Evolutionary conservation across 2,888 invertebrate species (phyloP).

Genomic region (Augiades crinisus): DNA sequence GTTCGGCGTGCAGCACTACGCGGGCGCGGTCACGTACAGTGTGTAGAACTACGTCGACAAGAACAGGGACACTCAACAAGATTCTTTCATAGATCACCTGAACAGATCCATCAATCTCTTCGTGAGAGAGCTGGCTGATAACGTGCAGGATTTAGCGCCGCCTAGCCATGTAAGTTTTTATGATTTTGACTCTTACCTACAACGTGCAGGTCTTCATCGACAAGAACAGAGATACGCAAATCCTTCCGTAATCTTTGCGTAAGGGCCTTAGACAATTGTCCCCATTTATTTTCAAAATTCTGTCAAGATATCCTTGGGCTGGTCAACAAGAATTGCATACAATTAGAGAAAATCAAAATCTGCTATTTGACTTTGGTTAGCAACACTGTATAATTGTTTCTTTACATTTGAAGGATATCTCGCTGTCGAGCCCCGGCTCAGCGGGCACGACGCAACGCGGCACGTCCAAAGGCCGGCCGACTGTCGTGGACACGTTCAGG

Average conservation of each 20-base stretch:
- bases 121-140: slow-evolving; percentile 87
- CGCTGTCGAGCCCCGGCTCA: slow-evolving; percentile 66
- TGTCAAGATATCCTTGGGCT: too few species aligned
- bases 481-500: slow-evolving; percentile 94
- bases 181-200: too few species aligned
- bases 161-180: slow-evolving; percentile 82
- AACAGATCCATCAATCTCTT: slow-evolving; percentile 91
- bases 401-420: too few species aligned
- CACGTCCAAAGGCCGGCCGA: slow-evolving; percentile 93
- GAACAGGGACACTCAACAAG: slow-evolving; percentile 95
- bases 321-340: too few species aligned
- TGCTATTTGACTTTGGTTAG: too few species aligned
- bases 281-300: too few species aligned
- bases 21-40: slow-evolving; percentile 92
- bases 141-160: slow-evolving; percentile 80
- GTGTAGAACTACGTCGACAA: slow-evolving; percentile 93
- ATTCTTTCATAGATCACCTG: slow-evolving; percentile 94
- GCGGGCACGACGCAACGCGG: slow-evolving; percentile 86
- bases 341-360: too few species aligned
- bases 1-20: slow-evolving; percentile 94
- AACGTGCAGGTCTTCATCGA: slow-evolving; percentile 90
- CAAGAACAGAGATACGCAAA: slow-evolving; percentile 95
- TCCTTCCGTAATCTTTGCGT: too few species aligned
- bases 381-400: too few species aligned
- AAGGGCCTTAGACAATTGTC: too few species aligned